Evolutionary conservation across 2,888 invertebrate species (phyloP).

Genomic region (Philhelius pedissequus): DNA sequence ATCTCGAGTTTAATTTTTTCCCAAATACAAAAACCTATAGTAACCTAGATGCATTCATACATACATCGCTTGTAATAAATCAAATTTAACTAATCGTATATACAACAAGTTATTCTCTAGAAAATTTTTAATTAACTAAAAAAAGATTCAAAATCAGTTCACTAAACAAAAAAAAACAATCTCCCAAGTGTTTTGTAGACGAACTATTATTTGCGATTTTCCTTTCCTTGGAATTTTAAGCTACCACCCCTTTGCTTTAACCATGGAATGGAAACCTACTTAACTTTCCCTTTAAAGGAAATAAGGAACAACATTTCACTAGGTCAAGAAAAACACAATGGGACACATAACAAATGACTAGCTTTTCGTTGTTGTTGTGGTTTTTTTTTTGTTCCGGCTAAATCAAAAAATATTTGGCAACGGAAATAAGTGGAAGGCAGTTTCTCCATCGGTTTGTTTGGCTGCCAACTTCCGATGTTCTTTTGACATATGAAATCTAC

Average conservation of each 20-base stretch:
- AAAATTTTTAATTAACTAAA: not conserved
- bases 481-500: not conserved
- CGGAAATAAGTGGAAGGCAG: slow-evolving; percentile 14
- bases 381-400: not conserved
- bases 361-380: not conserved
- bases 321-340: slow-evolving; percentile 7
- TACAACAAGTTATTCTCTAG: not conserved
- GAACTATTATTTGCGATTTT: not conserved
- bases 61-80: too few species aligned
- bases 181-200: not conserved
- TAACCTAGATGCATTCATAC: too few species aligned
- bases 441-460: not conserved
- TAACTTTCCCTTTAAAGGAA: slow-evolving; percentile 9
- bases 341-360: not conserved
- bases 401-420: slow-evolving; percentile 24
- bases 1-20: too few species aligned
- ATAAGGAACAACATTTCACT: not conserved
- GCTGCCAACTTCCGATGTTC: slow-evolving; percentile 15
- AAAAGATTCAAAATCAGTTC: not conserved
- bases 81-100: too few species aligned
- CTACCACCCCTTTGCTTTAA: not conserved
- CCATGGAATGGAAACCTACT: not conserved
- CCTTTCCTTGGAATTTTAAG: not conserved
- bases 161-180: not conserved
- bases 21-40: too few species aligned